Base-by-base conservation (phyloP, 1,140 invertebrate species). In the Ceratoteleas bidentatus region DNA sequence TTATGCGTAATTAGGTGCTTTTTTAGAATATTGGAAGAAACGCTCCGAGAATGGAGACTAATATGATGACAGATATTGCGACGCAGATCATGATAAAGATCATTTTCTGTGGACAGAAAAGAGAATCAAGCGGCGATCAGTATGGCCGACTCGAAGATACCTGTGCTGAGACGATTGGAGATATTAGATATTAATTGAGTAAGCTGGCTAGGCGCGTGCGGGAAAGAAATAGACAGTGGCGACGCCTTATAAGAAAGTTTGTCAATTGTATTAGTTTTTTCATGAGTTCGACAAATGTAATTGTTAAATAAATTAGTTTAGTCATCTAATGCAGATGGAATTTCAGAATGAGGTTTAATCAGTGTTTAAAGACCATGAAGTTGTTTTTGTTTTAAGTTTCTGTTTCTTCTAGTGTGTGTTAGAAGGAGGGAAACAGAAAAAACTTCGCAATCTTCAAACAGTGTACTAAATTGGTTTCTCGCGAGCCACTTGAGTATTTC, bases 61-160 rank as follows among this genome's bases (percentile, higher is more conserved):
- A 83, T 89, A 91, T 88, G 86, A 91, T 86, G 87, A 85, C 84
- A 83, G 81, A 84, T 89, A 91, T 88, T 92, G 93, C 92, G 90
- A 96, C 92, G 94, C 95, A 95, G 94, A 95, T 95, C 92, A 95
- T 94, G 92, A 96, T 95, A 93, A 96, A 93, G 93, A 96, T 95
- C 94, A 95, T 95, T 96, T 96, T 96, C 95, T 96, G 95, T 92
- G 94, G 95, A 94, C 93, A 94, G 88, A 95, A 94, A 94, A 92
- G 89, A 93, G 61, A 74, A 75, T 81, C 68, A 76, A 76, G 73
- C 36, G 62, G 56, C 34, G 49, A 70, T 81, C 66, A 81, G 72
- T 76, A 68, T 47, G 53, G 50, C 47, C 36, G 33, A 9, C 11
- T 61, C 24, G 54, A 32, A 45, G 7, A n/a, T 45, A 38, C 14